phyloP scores from a whole-genome alignment of 2,888 invertebrate species.

The Listrodromus nycthemerus region DNA sequence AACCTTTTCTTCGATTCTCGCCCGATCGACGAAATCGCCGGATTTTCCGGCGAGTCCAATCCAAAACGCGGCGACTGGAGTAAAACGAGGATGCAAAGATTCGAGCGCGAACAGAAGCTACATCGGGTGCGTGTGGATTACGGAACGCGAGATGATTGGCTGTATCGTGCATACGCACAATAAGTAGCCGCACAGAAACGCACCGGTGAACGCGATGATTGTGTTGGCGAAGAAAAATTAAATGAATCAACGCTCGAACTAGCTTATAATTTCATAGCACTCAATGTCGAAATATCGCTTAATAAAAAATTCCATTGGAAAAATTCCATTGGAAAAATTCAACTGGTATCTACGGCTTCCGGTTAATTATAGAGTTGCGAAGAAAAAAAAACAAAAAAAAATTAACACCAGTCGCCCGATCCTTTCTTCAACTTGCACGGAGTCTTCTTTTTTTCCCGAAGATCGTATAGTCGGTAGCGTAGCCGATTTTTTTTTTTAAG shows the following conservation, averaged over 20 bases:
- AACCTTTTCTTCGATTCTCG: slow-evolving; percentile 26
- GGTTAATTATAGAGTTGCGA: not conserved
- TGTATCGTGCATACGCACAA: slow-evolving; percentile 49
- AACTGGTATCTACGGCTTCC: not conserved
- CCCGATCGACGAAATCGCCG: slow-evolving; percentile 48
- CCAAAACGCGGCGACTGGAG: slow-evolving; percentile 4
- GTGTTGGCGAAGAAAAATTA: slow-evolving; percentile 4
- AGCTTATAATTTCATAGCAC: not conserved
- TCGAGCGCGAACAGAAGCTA: slow-evolving; percentile 42
- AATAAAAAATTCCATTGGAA: not conserved
- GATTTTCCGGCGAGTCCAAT: slow-evolving; percentile 51
- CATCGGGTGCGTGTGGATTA: slow-evolving; percentile 55
- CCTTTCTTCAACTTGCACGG: not conserved
- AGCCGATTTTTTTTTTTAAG: not conserved
- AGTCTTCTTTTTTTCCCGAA: not conserved
- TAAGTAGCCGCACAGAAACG: slow-evolving; percentile 11
- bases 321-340: not conserved
- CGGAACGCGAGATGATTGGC: slow-evolving; percentile 58
- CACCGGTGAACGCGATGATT: not conserved
- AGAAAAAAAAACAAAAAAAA: not conserved
- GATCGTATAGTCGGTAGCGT: not conserved
- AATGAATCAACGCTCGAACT: not conserved
- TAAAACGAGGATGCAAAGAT: slow-evolving; percentile 43
- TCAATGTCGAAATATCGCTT: not conserved
- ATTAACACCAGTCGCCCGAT: not conserved